These are phyloP conservation scores for Varanus komodoensis DNA, from an alignment of 2,113 vertebrate species.

Conservation along the genomic window DNA sequence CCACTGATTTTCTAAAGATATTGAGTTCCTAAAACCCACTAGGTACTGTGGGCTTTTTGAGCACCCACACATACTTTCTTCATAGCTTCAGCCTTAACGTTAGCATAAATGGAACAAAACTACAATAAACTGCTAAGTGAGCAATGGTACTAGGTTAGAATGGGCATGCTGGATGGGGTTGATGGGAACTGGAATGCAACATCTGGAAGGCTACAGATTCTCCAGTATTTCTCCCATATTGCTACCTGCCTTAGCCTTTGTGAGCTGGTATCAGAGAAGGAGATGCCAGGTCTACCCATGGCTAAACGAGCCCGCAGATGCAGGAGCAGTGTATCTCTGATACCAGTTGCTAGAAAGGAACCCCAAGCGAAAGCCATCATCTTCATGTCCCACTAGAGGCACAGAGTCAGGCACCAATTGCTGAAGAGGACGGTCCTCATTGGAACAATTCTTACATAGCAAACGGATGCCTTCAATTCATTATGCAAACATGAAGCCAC, in stretches of 20 bases:
- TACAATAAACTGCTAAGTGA: not conserved
- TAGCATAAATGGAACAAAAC: not conserved
- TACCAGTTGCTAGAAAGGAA: not conserved
- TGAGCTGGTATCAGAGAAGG: not conserved
- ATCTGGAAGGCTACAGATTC: no score
- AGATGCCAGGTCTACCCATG: not conserved
- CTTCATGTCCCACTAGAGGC: not conserved
- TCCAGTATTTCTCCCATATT: not conserved
- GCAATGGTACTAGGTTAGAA: not conserved
- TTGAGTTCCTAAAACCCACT: not conserved
- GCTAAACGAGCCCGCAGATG: no score
- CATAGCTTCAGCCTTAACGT: not conserved
- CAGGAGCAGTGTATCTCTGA: not conserved
- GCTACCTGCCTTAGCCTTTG: not conserved
- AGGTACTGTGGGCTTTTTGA: not conserved
- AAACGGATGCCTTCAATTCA: not conserved
- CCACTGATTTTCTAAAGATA: not conserved
- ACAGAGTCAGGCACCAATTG: not conserved
- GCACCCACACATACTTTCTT: not conserved
- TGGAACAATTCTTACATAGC: not conserved
- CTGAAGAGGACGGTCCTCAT: not conserved
- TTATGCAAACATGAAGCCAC: conserved; percentile 23
- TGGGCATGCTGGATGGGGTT: no score
- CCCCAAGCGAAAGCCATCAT: not conserved
- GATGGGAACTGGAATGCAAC: no score